A percentile compares a stretch with the other conserved stretches of the same genome.
Evolutionary conservation across 1,140 invertebrate genomes (phyloP).

Genomic region (Teleopsis dalmanni): DNA sequence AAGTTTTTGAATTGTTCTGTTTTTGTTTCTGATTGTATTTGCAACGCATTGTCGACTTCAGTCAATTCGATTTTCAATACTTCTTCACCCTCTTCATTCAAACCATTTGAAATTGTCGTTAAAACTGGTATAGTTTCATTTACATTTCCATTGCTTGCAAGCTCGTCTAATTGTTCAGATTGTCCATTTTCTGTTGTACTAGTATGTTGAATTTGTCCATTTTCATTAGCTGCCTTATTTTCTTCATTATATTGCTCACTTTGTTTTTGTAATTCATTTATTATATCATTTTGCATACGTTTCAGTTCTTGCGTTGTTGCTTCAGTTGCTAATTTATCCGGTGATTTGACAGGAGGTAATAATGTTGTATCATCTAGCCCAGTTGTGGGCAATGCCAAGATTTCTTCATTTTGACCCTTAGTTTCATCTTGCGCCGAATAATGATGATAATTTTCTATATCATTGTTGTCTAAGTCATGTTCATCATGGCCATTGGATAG

Average conservation of each 20-base stretch:
- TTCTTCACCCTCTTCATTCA: slow-evolving; percentile 5
- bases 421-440: neutral
- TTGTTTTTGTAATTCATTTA: slow-evolving; percentile 31
- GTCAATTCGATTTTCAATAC: slow-evolving; percentile 4
- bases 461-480: neutral
- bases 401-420: neutral
- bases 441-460: neutral
- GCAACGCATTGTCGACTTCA: neutral
- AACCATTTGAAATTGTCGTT: slow-evolving; percentile 1
- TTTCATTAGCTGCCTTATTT: neutral
- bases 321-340: neutral
- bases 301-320: slow-evolving; percentile 9
- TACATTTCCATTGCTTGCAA: slow-evolving; percentile 1
- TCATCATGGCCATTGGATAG: neutral
- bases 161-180: neutral
- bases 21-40: neutral
- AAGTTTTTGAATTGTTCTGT: neutral
- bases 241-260: slow-evolving; percentile 14
- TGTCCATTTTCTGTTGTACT: slow-evolving; percentile 8
- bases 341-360: neutral
- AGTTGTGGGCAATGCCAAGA: too few relatives aligned
- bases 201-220: neutral
- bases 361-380: too few relatives aligned
- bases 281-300: slow-evolving; percentile 28
- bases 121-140: too few relatives aligned